A percentile compares a stretch with the other conserved stretches of the same genome.
Evolutionary conservation across 2,113 vertebrate species (phyloP).

Genomic region (Phrynocephalus versicolor): DNA sequence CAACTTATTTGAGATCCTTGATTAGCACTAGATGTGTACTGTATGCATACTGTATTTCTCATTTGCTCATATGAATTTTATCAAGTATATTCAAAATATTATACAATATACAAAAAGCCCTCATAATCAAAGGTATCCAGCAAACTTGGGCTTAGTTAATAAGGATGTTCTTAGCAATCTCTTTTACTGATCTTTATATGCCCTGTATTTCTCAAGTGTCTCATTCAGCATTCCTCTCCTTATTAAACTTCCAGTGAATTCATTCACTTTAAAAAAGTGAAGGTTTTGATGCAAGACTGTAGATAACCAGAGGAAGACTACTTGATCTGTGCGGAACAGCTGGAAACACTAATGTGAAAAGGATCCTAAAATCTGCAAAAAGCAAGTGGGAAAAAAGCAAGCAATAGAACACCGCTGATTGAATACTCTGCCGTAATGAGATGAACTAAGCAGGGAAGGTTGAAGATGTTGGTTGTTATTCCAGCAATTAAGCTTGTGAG

Average conservation of each 20-base stretch:
- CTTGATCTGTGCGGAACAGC: constrained; percentile 5
- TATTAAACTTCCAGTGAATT: constrained; percentile 10
- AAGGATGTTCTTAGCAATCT: no score
- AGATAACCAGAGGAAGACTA: constrained; percentile 32
- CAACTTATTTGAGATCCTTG: no score
- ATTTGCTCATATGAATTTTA: no score
- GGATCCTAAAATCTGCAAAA: background rate
- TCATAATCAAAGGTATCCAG: no score
- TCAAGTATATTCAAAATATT: no score
- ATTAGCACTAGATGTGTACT: no score
- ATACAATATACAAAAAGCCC: no score
- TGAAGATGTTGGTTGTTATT: background rate
- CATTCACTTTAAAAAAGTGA: background rate
- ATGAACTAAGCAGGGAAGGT: background rate
- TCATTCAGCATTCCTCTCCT: no score
- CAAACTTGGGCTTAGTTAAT: no score
- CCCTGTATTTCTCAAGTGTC: no score
- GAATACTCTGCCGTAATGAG: background rate
- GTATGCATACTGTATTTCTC: no score
- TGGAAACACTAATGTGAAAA: background rate
- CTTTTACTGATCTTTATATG: no score
- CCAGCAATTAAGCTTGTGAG: background rate
- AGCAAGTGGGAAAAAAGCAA: background rate
- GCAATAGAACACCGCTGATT: background rate
- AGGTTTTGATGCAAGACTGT: background rate